These are phyloP conservation scores for Chamaea fasciata DNA, from an alignment of 2,113 vertebrate species.

Conservation along the genomic window DNA sequence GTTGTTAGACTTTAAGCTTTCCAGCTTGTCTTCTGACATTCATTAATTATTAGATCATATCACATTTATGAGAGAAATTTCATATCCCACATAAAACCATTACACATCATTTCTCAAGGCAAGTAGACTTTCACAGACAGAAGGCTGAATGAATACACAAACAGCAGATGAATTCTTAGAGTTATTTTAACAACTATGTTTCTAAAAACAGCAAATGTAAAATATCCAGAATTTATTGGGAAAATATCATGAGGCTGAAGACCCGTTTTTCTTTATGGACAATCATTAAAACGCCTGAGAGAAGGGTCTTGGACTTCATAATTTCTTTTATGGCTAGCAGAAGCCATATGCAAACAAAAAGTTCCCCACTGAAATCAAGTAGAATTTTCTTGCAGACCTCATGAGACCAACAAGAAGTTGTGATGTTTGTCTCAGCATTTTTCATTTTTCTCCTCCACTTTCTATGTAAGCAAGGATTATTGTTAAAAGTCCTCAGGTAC, in stretches of 20 bases:
- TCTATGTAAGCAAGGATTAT: neutral
- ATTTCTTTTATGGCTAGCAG: neutral
- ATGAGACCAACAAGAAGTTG: neutral
- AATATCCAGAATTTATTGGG: neutral
- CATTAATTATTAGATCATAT: constrained; percentile 53
- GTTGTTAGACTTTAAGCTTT: constrained; percentile 22
- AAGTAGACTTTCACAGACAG: neutral
- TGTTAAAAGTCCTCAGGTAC: neutral
- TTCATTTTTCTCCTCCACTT: neutral
- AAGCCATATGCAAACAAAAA: neutral
- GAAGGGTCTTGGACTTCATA: neutral
- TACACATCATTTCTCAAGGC: constrained; percentile 24
- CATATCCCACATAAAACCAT: constrained; percentile 21
- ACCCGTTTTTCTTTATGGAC: neutral
- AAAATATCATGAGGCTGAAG: neutral
- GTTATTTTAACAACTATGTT: neutral
- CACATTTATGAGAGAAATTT: constrained; percentile 39
- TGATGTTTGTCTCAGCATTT: neutral
- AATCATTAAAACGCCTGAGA: neutral
- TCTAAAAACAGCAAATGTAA: neutral
- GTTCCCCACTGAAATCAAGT: neutral
- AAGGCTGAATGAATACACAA: neutral
- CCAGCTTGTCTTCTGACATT: constrained; percentile 17
- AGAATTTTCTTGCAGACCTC: neutral
- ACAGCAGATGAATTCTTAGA: neutral